phyloP scores from a whole-genome alignment of 2,888 invertebrate genomes.

The Drosophila mayaguana region DNA sequence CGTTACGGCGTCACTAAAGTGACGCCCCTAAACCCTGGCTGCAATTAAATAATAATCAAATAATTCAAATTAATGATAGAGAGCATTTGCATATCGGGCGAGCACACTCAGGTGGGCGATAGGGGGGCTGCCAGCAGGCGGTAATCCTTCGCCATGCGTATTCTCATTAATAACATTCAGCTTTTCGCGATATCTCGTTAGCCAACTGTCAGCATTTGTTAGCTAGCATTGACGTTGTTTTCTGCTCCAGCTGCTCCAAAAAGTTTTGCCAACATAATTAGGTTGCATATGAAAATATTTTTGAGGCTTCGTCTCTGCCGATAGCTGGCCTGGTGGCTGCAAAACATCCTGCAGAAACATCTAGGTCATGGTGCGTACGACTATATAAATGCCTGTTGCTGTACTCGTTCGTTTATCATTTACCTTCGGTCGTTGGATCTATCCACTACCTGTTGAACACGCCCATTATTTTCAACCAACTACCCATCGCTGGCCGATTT shows the following conservation, averaged over 20 bases:
- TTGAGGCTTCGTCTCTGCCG: constrained; percentile 44
- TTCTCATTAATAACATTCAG: constrained; percentile 64
- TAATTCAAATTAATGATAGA: constrained; percentile 70
- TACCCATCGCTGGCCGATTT: constrained; percentile 3
- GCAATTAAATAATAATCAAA: constrained; percentile 70
- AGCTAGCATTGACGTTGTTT: constrained; percentile 40
- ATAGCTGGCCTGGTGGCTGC: background rate
- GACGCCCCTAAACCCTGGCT: constrained; percentile 41
- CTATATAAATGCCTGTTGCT: constrained; percentile 57
- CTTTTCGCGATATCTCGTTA: constrained; percentile 67
- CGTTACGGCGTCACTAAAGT: constrained; percentile 30
- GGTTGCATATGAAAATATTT: constrained; percentile 63
- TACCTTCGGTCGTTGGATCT: constrained; percentile 27
- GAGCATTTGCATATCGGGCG: constrained; percentile 30
- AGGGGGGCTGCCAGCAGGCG: constrained; percentile 29
- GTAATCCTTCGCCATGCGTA: constrained; percentile 61
- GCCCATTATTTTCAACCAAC: constrained; percentile 8
- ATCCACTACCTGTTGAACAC: constrained; percentile 21
- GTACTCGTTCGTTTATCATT: constrained; percentile 38
- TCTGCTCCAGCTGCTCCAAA: constrained; percentile 69
- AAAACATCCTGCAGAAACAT: constrained; percentile 38
- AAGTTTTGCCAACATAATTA: constrained; percentile 70
- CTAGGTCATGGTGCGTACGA: constrained; percentile 25
- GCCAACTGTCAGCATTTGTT: constrained; percentile 79
- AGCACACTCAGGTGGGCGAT: constrained; percentile 18